Conservation (phyloP, 92 coral and sea anemone species). For the Zoanthus sansibaricus region DNA sequence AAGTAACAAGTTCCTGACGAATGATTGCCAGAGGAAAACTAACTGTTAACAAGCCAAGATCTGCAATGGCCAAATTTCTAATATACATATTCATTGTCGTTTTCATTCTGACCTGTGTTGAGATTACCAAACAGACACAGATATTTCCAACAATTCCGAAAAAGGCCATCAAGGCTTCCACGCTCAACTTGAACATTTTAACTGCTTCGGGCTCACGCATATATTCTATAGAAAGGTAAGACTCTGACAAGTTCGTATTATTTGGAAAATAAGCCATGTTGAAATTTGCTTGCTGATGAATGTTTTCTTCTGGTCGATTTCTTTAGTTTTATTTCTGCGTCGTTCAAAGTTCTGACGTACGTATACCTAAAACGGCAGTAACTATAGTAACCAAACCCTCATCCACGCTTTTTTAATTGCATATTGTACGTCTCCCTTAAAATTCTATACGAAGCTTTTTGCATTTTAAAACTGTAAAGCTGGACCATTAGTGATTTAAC, state of each 20-base stretch:
- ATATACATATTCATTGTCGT: conserved; percentile 35
- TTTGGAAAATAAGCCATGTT: conserved; percentile 8
- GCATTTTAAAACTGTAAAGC: no score
- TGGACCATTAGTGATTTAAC: no score
- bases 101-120: conserved; percentile 23
- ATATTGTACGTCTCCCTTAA: background rate
- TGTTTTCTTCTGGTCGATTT: background rate
- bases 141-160: conserved; percentile 32
- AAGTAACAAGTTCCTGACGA: conserved; percentile 9
- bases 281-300: background rate
- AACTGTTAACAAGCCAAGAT: conserved; percentile 18
- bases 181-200: background rate
- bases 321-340: background rate
- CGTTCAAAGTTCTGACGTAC: background rate
- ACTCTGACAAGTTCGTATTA: background rate
- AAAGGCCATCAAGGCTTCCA: conserved; percentile 1
- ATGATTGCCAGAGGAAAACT: conserved; percentile 20
- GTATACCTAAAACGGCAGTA: conserved; percentile 8
- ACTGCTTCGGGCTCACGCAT: conserved; percentile 33
- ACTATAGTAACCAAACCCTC: conserved; percentile 1
- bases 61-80: conserved; percentile 44
- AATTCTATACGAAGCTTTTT: no score
- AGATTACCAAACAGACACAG: conserved; percentile 25
- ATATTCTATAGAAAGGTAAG: background rate
- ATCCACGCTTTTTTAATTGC: background rate